Percentiles rank a stretch among this genome's conserved stretches.
phyloP scores from a whole-genome alignment of 2,113 vertebrate species.

The Erpornis zantholeuca region DNA sequence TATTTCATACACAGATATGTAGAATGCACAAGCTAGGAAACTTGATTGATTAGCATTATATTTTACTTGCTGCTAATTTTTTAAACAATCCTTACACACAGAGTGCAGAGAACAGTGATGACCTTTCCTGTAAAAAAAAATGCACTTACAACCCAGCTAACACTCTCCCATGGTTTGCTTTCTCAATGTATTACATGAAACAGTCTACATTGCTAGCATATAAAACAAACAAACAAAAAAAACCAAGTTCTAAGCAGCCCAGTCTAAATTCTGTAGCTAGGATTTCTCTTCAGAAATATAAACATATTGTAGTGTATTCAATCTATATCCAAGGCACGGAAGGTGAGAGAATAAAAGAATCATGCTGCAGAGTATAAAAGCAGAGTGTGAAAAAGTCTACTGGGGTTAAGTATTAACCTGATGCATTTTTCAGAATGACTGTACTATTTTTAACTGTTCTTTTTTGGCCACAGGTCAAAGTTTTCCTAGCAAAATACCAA shows the following conservation, averaged over 20 bases:
- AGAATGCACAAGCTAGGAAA: neutral
- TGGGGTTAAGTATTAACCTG: slow-evolving; percentile 59
- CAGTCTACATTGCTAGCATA: neutral
- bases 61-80: neutral
- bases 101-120: neutral
- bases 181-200: neutral
- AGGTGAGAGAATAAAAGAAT: neutral
- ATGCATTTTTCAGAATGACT: slow-evolving; percentile 65
- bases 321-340: neutral
- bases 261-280: neutral
- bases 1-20: neutral
- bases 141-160: neutral
- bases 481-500: slow-evolving; percentile 72
- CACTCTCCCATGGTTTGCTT: neutral
- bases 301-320: neutral
- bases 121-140: neutral
- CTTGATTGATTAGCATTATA: neutral
- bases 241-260: neutral
- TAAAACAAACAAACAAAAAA: neutral
- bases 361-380: neutral
- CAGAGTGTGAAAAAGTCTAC: slow-evolving; percentile 39
- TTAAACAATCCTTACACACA: neutral
- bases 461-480: slow-evolving; percentile 76
- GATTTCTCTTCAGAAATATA: neutral
- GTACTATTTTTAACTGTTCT: slow-evolving; percentile 75